phyloP scores from a whole-genome alignment of 2,888 invertebrate genomes.

The Ramazzottius varieornatus region DNA sequence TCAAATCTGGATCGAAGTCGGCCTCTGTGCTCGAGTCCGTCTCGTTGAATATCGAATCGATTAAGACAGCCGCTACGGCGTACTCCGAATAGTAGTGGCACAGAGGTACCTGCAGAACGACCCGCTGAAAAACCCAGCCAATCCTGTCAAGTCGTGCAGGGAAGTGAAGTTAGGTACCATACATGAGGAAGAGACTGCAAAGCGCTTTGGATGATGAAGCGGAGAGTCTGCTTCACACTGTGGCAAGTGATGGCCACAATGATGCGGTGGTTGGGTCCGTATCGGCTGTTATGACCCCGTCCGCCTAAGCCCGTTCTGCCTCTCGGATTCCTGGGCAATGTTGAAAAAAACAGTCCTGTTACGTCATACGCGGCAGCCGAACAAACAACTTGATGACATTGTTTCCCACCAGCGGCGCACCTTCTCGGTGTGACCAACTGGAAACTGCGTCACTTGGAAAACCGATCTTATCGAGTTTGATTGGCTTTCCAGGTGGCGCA shows the following conservation, averaged over 20 bases:
- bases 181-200: no score
- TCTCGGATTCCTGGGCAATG: background rate
- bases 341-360: no score
- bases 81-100: slow-evolving; percentile 1
- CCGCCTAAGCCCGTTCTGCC: background rate
- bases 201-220: background rate
- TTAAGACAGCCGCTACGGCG: background rate
- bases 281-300: background rate
- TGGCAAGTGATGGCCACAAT: background rate
- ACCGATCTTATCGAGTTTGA: no score
- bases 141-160: no score
- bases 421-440: no score
- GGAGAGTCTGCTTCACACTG: background rate
- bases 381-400: no score
- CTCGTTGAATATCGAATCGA: background rate
- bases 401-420: no score
- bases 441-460: no score
- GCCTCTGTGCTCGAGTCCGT: background rate
- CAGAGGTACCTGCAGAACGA: background rate
- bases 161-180: no score
- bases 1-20: slow-evolving; percentile 2
- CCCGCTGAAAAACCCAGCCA: no score
- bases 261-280: background rate
- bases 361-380: no score
- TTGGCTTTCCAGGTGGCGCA: no score